Evolutionary conservation across 2,797 vertebrate genomes (phyloP), one percentile per base, ranked within the genome.

Genomic region (Molossus alvarezi): DNA sequence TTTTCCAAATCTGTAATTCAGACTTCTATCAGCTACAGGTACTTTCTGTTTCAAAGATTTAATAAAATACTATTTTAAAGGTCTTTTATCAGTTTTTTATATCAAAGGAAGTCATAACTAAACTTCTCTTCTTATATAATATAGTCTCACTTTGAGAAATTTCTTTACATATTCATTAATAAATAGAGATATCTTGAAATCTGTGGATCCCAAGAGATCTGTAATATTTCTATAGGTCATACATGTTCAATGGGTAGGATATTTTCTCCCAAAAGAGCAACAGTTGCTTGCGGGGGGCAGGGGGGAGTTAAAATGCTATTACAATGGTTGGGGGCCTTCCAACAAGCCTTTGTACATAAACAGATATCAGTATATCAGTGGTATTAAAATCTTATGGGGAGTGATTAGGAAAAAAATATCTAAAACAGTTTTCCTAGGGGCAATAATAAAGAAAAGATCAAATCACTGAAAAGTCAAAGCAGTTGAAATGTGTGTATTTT

Each of bases 401-500:
- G 5, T 89, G 7, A 72, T 75, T 90, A 13, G 64, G 18, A 69
- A 92, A 77, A 77, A 20, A 29, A 86, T 27, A 4, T 69, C 15
- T 55, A 81, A 60, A 80, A 18, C 13, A 3, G 4, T 92, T 93
- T 67, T 67, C 9, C 45, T 77, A 29, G 3, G 14, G 13, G 23
- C 64, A 51, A 60, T 57, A 57, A 51, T 69, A 73, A 82, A 94
- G 76, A 92, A 93, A 86, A 75, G 12, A 2, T 75, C 57, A 72
- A 71, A 93, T 80, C 18, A n/a, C 37, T 88, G 93, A 91, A 25
- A 15, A 76, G 20, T 41, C 33, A 57, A 86, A 62, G 18, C 29
- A 91, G 77, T 92, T 97, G 45, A 82, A 87, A 89, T 64, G 62
- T 9, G 67, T 12, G 37, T 93, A 88, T 65, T 75, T 87, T 64